Conservation (phyloP, 92 coral and sea anemone species). For the Siderastrea radians region DNA sequence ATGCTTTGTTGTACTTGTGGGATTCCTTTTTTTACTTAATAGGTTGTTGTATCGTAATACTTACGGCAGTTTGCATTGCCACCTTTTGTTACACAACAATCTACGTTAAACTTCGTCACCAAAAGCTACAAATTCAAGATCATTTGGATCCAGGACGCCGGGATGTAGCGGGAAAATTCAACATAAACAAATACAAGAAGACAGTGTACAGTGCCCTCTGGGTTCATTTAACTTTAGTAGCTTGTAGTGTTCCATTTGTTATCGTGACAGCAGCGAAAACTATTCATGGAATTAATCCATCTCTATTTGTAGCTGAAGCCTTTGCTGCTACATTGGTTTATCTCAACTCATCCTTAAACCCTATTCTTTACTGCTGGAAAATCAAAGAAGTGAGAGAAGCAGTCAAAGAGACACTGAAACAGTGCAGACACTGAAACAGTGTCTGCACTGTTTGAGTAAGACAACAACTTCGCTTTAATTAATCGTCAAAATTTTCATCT, state of each 20-base stretch:
- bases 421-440: too few relatives aligned
- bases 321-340: conserved; percentile 2
- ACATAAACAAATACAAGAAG: too few relatives aligned
- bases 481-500: too few relatives aligned
- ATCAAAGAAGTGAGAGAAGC: too few relatives aligned
- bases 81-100: too few relatives aligned
- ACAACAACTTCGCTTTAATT: too few relatives aligned
- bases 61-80: not conserved
- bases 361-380: too few relatives aligned
- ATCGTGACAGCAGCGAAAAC: not conserved
- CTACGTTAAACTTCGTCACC: too few relatives aligned
- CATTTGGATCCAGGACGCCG: not conserved
- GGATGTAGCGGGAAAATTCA: too few relatives aligned
- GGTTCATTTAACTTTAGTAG: conserved; percentile 7
- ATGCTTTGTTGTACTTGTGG: conserved; percentile 2
- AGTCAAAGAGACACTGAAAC: too few relatives aligned
- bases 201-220: not conserved
- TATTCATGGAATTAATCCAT: too few relatives aligned
- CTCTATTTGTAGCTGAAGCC: not conserved
- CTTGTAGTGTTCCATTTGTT: conserved; percentile 5
- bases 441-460: too few relatives aligned
- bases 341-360: not conserved
- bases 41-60: not conserved
- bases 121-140: not conserved
- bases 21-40: not conserved